Percentiles rank a stretch among this genome's conserved stretches.
These are phyloP conservation scores for Zosterops japonicus DNA, from an alignment of 2,113 vertebrate genomes.

Conservation along the genomic window DNA sequence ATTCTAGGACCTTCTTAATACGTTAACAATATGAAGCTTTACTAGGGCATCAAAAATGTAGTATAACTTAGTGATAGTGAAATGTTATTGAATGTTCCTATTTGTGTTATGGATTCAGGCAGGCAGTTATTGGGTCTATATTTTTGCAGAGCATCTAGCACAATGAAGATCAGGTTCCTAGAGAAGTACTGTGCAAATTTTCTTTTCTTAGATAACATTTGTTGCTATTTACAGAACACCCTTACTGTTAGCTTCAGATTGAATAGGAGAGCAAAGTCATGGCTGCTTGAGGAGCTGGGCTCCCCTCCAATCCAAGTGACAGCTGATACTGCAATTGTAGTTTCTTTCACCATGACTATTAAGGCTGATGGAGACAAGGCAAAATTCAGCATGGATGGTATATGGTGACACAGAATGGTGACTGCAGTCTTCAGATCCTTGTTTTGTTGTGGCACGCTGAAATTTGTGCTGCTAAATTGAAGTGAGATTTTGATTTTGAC, in stretches of 20 bases:
- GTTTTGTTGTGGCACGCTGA: not conserved
- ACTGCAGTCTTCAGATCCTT: not conserved
- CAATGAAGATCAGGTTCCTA: not conserved
- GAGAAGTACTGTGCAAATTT: not conserved
- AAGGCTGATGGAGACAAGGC: not conserved
- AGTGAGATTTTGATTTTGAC: not conserved
- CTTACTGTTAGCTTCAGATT: not conserved
- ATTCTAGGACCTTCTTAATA: not conserved
- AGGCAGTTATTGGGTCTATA: not conserved
- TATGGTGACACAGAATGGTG: not conserved
- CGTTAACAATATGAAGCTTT: not conserved
- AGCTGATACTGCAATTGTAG: not conserved
- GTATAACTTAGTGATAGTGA: not conserved
- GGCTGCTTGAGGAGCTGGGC: not conserved
- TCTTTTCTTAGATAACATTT: not conserved
- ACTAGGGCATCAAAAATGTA: not conserved
- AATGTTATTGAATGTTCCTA: not conserved
- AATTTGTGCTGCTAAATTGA: not conserved
- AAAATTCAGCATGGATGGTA: not conserved
- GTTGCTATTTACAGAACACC: not conserved
- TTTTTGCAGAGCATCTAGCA: not conserved
- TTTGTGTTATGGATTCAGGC: not conserved
- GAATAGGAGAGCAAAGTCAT: not conserved
- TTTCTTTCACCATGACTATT: not conserved
- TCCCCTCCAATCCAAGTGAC: not conserved